Evolutionary conservation across 2,797 vertebrate species (phyloP).

Genomic region (Argya squamiceps): DNA sequence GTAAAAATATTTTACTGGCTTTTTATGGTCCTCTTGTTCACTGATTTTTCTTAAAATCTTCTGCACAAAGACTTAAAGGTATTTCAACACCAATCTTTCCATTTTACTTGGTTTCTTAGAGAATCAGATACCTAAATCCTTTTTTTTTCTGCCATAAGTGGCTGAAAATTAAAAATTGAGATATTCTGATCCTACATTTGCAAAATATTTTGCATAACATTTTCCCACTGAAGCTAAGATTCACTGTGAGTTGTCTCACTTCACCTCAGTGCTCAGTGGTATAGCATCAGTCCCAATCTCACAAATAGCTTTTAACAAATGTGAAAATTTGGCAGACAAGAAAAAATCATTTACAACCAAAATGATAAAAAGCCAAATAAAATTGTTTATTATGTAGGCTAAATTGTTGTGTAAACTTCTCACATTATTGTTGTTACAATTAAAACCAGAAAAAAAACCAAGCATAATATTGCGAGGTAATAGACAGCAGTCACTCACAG

Average conservation of each 20-base stretch:
- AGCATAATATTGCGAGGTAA: neutral
- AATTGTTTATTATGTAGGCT: neutral
- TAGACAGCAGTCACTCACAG: neutral
- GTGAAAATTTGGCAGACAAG: neutral
- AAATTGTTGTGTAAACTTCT: neutral
- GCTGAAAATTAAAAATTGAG: neutral
- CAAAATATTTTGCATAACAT: neutral
- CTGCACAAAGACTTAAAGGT: neutral
- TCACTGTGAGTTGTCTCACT: neutral
- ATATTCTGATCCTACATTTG: neutral
- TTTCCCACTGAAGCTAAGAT: neutral
- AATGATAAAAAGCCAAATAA: neutral
- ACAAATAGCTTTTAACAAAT: neutral
- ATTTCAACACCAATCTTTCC: neutral
- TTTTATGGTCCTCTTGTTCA: neutral
- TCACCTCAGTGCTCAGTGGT: neutral
- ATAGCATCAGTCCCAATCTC: neutral
- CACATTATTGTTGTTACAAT: neutral
- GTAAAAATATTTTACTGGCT: neutral
- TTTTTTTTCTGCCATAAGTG: neutral
- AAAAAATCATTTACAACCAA: neutral
- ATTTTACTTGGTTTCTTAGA: neutral
- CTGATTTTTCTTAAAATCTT: neutral
- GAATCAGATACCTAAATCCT: neutral
- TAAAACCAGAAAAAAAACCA: neutral